Percentiles rank a stretch among this genome's conserved stretches.
phyloP scores from a whole-genome alignment of 2,888 invertebrate species.

The Heliconius ethilla region DNA sequence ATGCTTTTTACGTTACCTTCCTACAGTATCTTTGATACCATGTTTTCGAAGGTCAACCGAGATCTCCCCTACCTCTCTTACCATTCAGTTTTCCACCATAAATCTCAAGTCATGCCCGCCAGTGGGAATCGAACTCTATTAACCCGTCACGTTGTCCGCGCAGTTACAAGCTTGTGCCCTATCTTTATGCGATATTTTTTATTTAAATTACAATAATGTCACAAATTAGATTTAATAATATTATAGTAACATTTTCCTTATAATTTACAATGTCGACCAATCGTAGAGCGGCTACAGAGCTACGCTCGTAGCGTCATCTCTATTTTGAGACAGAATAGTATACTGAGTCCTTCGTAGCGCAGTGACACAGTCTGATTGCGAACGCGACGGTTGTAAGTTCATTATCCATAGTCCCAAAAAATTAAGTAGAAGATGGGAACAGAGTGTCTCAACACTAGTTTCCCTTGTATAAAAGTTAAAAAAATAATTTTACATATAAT shows the following conservation, averaged over 20 bases:
- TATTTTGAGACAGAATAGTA: not conserved
- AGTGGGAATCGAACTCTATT: not conserved
- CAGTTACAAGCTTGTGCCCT: too few species aligned
- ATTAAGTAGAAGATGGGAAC: not conserved
- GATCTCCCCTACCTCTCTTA: too few species aligned
- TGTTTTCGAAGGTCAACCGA: too few species aligned
- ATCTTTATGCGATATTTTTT: not conserved
- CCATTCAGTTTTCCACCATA: too few species aligned
- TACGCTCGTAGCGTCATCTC: conserved; percentile 36
- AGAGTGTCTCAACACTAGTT: not conserved
- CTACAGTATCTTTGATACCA: too few species aligned
- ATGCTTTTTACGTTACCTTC: too few species aligned
- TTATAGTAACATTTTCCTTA: not conserved
- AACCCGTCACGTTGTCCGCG: too few species aligned
- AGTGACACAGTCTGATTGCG: not conserved
- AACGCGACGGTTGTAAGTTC: not conserved
- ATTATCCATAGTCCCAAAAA: not conserved
- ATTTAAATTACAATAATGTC: not conserved
- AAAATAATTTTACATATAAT: too few species aligned
- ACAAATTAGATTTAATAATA: not conserved
- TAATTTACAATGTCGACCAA: not conserved
- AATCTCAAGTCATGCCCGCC: not conserved
- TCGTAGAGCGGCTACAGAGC: conserved; percentile 40
- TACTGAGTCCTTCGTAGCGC: not conserved
- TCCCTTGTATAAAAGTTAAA: not conserved